Evolutionary conservation across 2,888 invertebrate species (phyloP).

Genomic region (Dyspetes luteomarginatus): DNA sequence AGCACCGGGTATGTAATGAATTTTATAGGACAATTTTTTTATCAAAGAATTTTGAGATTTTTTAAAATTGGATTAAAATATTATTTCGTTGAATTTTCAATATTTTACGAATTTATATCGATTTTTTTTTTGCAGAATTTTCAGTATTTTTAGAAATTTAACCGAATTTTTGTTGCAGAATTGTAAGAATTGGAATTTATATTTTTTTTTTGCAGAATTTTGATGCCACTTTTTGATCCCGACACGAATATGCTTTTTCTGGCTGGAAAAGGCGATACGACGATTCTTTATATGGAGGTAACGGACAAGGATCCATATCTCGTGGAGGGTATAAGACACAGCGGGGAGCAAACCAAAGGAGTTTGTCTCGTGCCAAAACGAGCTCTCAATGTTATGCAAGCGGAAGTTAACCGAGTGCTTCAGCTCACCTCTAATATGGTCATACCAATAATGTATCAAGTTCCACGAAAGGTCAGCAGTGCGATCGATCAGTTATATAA

Average conservation of each 20-base stretch:
- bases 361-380: conserved; percentile 96
- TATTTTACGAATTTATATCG: too few species aligned
- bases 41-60: conserved; percentile 10
- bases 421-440: conserved; percentile 94
- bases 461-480: conserved; percentile 91
- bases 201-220: conserved; percentile 84
- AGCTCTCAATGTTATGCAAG: conserved; percentile 97
- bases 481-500: background rate
- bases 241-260: conserved; percentile 98
- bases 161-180: background rate
- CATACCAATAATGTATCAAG: conserved; percentile 97
- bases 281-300: conserved; percentile 95
- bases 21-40: conserved; percentile 1
- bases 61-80: background rate
- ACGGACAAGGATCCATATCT: conserved; percentile 94
- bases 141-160: too few species aligned
- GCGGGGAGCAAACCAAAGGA: conserved; percentile 97
- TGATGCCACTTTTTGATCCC: conserved; percentile 96
- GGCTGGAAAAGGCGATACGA: conserved; percentile 97
- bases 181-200: background rate
- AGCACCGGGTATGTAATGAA: conserved; percentile 89
- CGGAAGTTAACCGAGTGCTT: conserved; percentile 96
- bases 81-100: too few species aligned
- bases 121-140: too few species aligned
- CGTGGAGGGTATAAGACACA: conserved; percentile 94